Conservation (phyloP, 2,888 invertebrate genomes). For the Lasiommata megera region DNA sequence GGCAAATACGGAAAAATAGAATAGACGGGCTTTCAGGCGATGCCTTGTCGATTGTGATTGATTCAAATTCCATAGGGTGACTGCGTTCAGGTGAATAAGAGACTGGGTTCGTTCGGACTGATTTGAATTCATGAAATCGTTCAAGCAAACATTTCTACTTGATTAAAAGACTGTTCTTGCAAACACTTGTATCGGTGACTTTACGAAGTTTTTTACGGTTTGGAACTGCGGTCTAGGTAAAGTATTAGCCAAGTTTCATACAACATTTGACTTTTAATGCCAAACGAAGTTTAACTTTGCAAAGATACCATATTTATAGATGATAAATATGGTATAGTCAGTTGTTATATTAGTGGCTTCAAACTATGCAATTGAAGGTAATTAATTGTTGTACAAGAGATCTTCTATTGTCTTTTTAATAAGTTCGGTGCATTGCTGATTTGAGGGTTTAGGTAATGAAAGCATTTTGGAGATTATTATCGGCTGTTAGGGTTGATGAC, state of each 20-base stretch:
- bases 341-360: too few species aligned
- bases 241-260: constrained; percentile 49
- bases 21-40: constrained; percentile 51
- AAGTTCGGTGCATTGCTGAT: too few species aligned
- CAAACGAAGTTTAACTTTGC: too few species aligned
- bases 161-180: constrained; percentile 68
- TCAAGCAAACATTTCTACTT: constrained; percentile 74
- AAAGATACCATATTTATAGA: too few species aligned
- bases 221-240: constrained; percentile 49
- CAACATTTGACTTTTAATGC: too few species aligned
- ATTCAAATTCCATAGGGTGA: constrained; percentile 36
- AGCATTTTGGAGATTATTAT: too few species aligned
- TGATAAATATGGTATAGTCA: too few species aligned
- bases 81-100: constrained; percentile 35
- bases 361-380: too few species aligned
- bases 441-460: too few species aligned
- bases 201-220: constrained; percentile 62
- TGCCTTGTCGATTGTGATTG: constrained; percentile 39
- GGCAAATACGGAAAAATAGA: constrained; percentile 43
- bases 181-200: constrained; percentile 65
- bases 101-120: constrained; percentile 37
- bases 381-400: too few species aligned
- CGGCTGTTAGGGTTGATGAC: too few species aligned
- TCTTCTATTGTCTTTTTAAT: too few species aligned
- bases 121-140: constrained; percentile 48